Evolutionary conservation across 1,140 invertebrate genomes (phyloP), one percentile per base, ranked within the genome.

Genomic region (Physella acuta): DNA sequence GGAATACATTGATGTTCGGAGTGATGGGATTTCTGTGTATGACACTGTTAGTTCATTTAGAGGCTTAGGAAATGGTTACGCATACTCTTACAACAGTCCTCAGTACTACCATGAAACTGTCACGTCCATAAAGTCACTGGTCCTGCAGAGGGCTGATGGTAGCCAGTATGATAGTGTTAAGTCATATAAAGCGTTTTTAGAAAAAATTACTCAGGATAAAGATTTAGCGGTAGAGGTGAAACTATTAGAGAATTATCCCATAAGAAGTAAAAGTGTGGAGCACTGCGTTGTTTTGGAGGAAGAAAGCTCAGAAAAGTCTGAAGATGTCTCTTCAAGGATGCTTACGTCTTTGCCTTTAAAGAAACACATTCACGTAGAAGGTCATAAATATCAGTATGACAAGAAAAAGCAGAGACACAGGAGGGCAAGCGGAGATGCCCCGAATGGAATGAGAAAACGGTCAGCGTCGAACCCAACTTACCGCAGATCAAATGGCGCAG

Each of bases 221-320:
- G 73, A 75, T n/a, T 39, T 71, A 34, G 73, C 71, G 5, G 71
- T 75, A 24, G 70, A 75, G 30, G 73, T 75, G 51, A 68, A 72
- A 20, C 63, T 71, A 16, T 59, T 73, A 37, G 37, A 70, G 24
- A 59, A 73, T 34, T 73, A 73, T 30, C 56, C 53, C 8, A 59
- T 68, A n/a, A 33, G 31, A 58, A 59, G 66, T 39, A 68, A 68
- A 52, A 68, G 66, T 60, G 66, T 51, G 36, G 66, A 68, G 30
- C 66, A 68, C 39, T 68, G 53, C 24, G 53, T 60, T 14, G 66
- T 68, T 1, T 34, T 68, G 26, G 66, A 68, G 37, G 66, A 68
- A 37, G 66, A 68, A 20, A 59, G 66, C 44, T 66, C 56, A 8
- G 66, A 68, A 31, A 39, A 33, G 8, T 60, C 56, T n/a, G 56